These are phyloP conservation scores for Cheilosia variabilis DNA, from an alignment of 2,888 invertebrate genomes.

Conservation along the genomic window DNA sequence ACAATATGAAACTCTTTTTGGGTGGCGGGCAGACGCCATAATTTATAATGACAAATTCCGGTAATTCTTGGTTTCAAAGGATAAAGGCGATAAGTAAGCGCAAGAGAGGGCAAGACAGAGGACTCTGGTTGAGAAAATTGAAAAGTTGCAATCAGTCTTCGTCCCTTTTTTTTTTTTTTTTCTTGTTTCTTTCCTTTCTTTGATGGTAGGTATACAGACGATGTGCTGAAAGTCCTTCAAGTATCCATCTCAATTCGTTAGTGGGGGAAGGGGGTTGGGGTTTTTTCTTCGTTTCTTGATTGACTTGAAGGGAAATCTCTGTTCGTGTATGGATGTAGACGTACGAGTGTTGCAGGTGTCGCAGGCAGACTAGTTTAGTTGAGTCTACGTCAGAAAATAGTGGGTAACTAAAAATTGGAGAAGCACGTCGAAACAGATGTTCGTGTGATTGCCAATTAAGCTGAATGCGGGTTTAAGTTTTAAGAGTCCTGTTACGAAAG, in stretches of 20 bases:
- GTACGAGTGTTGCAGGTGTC: conserved; percentile 38
- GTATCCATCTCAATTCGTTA: conserved; percentile 62
- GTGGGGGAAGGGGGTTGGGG: neutral
- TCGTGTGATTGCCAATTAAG: too few relatives aligned
- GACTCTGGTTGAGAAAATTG: conserved; percentile 58
- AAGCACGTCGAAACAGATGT: too few relatives aligned
- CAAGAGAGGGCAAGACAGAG: conserved; percentile 1
- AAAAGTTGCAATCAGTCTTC: conserved; percentile 68
- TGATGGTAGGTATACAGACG: neutral
- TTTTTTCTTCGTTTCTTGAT: conserved; percentile 32
- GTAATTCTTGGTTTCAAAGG: conserved; percentile 67
- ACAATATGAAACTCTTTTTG: conserved; percentile 33
- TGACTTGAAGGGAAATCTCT: conserved; percentile 37
- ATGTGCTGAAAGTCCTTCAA: conserved; percentile 32
- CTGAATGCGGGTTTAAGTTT: too few relatives aligned
- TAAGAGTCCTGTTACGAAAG: too few relatives aligned
- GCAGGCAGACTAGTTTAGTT: conserved; percentile 20
- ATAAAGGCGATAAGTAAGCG: conserved; percentile 54
- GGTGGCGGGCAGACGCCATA: conserved; percentile 53
- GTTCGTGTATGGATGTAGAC: neutral
- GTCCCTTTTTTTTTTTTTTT: conserved; percentile 20
- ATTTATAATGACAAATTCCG: conserved; percentile 74
- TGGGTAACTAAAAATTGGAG: too few relatives aligned
- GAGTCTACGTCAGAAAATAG: too few relatives aligned
- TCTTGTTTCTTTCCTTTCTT: neutral